phyloP scores from a whole-genome alignment of 2,113 vertebrate species.

The Petrocephalus zakoni region DNA sequence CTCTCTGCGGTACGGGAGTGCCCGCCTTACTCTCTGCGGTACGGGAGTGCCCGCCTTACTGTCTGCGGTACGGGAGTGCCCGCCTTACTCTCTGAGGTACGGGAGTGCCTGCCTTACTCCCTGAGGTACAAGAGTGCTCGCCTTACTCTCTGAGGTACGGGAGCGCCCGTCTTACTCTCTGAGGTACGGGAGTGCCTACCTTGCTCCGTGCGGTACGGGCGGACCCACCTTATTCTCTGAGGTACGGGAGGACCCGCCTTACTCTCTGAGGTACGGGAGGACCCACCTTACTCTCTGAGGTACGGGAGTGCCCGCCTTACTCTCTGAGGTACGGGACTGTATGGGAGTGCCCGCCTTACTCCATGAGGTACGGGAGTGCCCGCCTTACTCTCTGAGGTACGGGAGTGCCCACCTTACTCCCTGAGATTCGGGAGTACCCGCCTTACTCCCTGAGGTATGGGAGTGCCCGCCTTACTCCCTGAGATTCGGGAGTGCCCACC shows the following conservation, averaged over 20 bases:
- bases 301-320: too few relatives aligned
- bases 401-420: not conserved
- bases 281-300: too few relatives aligned
- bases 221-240: not conserved
- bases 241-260: not conserved
- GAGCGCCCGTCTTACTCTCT: not conserved
- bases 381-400: not conserved
- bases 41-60: not conserved
- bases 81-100: not conserved
- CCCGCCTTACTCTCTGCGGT: not conserved
- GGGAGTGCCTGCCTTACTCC: not conserved
- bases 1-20: not conserved
- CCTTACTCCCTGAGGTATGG: not conserved
- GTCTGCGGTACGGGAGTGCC: not conserved
- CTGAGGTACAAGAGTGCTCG: not conserved
- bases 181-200: not conserved
- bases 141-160: not conserved
- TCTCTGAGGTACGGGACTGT: too few relatives aligned
- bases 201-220: not conserved
- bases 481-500: too few relatives aligned
- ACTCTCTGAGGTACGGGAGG: not conserved
- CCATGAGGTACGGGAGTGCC: too few relatives aligned
- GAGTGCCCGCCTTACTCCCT: too few relatives aligned
- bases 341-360: too few relatives aligned
- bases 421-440: not conserved